These are phyloP conservation scores for Arvicanthis niloticus DNA, from an alignment of 2,113 vertebrate genomes.

Conservation along the genomic window DNA sequence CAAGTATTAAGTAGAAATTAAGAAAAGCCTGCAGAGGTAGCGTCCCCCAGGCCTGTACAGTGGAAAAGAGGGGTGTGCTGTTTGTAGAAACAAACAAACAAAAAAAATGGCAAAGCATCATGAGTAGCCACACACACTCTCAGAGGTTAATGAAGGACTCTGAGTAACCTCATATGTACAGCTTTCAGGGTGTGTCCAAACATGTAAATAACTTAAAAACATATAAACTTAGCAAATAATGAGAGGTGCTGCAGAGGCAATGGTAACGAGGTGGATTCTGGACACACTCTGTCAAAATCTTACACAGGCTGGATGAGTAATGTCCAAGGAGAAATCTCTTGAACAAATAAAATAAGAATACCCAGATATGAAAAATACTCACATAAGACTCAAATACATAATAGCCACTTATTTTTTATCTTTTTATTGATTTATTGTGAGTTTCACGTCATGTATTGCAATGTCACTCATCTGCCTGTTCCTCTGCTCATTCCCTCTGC, in stretches of 20 bases:
- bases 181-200: background rate
- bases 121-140: too few species aligned
- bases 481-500: background rate
- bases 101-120: background rate
- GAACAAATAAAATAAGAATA: background rate
- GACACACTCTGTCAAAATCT: background rate
- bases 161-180: background rate
- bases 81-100: background rate
- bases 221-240: background rate
- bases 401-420: background rate
- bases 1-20: background rate
- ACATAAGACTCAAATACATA: background rate
- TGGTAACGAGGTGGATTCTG: background rate
- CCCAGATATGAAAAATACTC: background rate
- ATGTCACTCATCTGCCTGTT: background rate
- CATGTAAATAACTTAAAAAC: background rate
- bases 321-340: background rate
- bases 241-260: background rate
- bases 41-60: background rate
- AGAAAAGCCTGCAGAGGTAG: background rate
- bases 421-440: background rate
- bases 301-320: background rate
- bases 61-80: fast-evolving
- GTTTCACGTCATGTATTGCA: background rate
- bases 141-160: background rate